Percentiles rank a stretch among this genome's conserved stretches.
phyloP scores from a whole-genome alignment of 2,113 vertebrate species.

The Natator depressus region DNA sequence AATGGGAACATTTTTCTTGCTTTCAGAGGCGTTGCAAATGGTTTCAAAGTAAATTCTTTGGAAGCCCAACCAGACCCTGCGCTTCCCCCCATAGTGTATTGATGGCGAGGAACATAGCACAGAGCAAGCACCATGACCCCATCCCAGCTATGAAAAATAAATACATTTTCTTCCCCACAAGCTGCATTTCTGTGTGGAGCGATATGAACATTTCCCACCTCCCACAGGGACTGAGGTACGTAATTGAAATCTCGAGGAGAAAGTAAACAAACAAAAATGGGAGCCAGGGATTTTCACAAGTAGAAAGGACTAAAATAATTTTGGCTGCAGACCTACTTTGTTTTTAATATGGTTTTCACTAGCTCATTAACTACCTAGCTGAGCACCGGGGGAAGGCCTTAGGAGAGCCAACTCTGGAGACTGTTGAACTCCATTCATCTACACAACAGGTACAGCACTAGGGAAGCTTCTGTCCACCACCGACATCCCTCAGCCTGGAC shows the following conservation, averaged over 20 bases:
- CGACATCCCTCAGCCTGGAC: not conserved
- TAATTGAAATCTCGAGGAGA: conserved; percentile 56
- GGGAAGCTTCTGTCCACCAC: not conserved
- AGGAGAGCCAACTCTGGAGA: not conserved
- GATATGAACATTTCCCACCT: conserved; percentile 39
- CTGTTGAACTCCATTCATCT: not conserved
- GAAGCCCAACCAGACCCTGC: conserved; percentile 36
- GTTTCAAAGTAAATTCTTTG: conserved; percentile 54
- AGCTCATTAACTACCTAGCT: not conserved
- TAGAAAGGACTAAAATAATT: not conserved
- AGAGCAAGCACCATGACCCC: conserved; percentile 59
- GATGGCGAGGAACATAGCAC: not conserved
- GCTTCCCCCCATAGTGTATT: not conserved
- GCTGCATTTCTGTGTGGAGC: not conserved
- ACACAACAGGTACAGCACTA: not conserved
- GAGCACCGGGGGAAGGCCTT: not conserved
- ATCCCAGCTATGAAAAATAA: conserved; percentile 52
- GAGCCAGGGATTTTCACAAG: not conserved
- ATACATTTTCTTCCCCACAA: not conserved
- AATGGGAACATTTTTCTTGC: conserved; percentile 69
- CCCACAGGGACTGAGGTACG: conserved; percentile 37
- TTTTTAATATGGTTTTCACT: conserved; percentile 14
- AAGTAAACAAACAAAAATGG: not conserved
- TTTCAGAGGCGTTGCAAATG: not conserved
- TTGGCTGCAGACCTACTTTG: conserved; percentile 6